Evolutionary conservation across 1,140 invertebrate species (phyloP).

Genomic region (Drosophila lacertosa): DNA sequence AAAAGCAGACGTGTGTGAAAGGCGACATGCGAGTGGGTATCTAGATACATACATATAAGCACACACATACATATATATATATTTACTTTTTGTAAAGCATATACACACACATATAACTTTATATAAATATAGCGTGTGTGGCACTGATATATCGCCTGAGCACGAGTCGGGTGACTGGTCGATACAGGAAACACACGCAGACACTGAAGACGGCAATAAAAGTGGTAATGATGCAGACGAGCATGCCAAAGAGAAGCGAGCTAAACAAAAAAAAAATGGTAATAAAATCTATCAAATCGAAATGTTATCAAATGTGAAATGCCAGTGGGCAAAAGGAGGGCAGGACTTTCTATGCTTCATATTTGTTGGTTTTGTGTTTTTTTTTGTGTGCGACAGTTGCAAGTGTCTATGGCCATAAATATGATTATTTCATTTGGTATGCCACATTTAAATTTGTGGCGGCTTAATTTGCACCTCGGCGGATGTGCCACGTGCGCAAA

Average conservation of each 20-base stretch:
- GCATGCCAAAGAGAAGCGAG: slow-evolving; percentile 13
- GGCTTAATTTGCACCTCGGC: slow-evolving; percentile 52
- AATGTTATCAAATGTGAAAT: slow-evolving; percentile 32
- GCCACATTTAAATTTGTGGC: slow-evolving; percentile 48
- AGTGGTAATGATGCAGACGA: slow-evolving; percentile 61
- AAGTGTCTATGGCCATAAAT: slow-evolving; percentile 6
- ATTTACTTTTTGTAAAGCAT: slow-evolving; percentile 10
- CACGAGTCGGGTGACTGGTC: slow-evolving; percentile 29
- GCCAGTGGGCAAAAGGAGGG: slow-evolving; percentile 3
- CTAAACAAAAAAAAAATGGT: not conserved
- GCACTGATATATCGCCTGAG: slow-evolving; percentile 63
- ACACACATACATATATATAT: slow-evolving; percentile 1
- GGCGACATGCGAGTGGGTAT: slow-evolving; percentile 17
- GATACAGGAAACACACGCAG: slow-evolving; percentile 71
- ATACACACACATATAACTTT: slow-evolving; percentile 2
- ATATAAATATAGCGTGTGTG: slow-evolving; percentile 29
- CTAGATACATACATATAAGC: slow-evolving; percentile 3
- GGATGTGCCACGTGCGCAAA: slow-evolving; percentile 58
- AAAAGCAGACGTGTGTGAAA: slow-evolving; percentile 1
- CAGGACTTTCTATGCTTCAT: not conserved
- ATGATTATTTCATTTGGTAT: slow-evolving; percentile 26
- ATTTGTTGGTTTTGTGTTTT: too few relatives aligned
- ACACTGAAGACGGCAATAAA: slow-evolving; percentile 67
- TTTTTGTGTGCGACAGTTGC: not conserved
- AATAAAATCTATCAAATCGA: slow-evolving; percentile 27